Conservation (phyloP, 2,113 vertebrate species). For the Lagopus leucura region DNA sequence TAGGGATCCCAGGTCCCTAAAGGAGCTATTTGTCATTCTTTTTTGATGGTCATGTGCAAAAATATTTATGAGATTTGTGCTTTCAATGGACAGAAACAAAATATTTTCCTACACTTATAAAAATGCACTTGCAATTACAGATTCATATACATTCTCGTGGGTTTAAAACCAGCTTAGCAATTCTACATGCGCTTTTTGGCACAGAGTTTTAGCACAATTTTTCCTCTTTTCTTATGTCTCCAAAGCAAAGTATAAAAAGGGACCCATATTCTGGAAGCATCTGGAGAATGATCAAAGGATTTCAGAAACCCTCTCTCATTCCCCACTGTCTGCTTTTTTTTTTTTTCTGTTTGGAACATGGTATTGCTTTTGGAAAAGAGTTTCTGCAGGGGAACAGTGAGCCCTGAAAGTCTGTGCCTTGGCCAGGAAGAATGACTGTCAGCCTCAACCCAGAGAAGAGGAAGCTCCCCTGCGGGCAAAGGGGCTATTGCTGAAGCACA, state of each 20-base stretch:
- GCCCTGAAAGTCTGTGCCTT: background rate
- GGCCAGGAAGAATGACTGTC: background rate
- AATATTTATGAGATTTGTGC: background rate
- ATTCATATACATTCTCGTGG: background rate
- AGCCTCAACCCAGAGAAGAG: background rate
- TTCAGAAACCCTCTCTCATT: background rate
- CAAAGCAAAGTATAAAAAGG: background rate
- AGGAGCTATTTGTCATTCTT: background rate
- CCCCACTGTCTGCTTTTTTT: background rate
- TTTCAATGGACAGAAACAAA: background rate
- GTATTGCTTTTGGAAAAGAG: background rate
- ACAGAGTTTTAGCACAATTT: background rate
- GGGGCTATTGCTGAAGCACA: background rate
- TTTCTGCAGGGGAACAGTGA: background rate
- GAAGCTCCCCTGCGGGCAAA: background rate
- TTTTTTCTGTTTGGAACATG: background rate
- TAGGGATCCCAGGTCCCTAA: background rate
- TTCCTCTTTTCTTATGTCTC: background rate
- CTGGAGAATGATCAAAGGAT: background rate
- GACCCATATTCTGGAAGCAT: fast-evolving
- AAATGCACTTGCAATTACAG: background rate
- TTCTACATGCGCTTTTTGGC: background rate
- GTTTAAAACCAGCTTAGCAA: background rate
- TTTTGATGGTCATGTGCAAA: background rate
- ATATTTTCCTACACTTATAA: background rate